phyloP scores from a whole-genome alignment of 92 coral and sea anemone species.

The Pocillopora meandrina region DNA sequence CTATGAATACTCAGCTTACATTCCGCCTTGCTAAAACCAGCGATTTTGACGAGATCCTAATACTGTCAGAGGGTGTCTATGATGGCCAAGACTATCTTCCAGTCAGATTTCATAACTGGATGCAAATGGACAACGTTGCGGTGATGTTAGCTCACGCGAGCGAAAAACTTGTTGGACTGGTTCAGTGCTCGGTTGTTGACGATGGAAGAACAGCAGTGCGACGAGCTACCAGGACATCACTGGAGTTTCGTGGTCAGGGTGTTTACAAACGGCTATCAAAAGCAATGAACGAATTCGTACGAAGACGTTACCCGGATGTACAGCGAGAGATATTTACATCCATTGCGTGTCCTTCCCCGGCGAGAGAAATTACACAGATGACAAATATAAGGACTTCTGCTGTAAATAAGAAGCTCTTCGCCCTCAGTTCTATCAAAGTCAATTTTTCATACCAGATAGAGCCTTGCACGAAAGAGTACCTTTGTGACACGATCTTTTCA shows the following conservation, averaged over 20 bases:
- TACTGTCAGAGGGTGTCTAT: too few relatives aligned
- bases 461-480: background rate
- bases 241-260: background rate
- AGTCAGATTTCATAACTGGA: background rate
- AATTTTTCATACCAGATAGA: conserved; percentile 42
- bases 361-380: conserved; percentile 58
- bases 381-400: background rate
- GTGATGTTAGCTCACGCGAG: background rate
- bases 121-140: background rate
- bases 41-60: too few relatives aligned
- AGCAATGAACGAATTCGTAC: background rate
- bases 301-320: background rate
- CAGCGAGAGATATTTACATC: background rate
- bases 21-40: too few relatives aligned
- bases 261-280: background rate
- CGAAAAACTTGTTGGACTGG: background rate
- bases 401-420: conserved; percentile 41
- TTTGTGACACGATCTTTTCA: too few relatives aligned
- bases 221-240: too few relatives aligned
- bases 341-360: conserved; percentile 39
- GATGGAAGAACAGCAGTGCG: too few relatives aligned
- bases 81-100: background rate
- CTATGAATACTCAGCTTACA: too few relatives aligned
- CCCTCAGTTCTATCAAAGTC: conserved; percentile 32
- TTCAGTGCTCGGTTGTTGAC: too few relatives aligned